A percentile compares a stretch with the other conserved stretches of the same genome.
Evolutionary conservation across 1,140 invertebrate species (phyloP).

Genomic region (Ceratina japonica): DNA sequence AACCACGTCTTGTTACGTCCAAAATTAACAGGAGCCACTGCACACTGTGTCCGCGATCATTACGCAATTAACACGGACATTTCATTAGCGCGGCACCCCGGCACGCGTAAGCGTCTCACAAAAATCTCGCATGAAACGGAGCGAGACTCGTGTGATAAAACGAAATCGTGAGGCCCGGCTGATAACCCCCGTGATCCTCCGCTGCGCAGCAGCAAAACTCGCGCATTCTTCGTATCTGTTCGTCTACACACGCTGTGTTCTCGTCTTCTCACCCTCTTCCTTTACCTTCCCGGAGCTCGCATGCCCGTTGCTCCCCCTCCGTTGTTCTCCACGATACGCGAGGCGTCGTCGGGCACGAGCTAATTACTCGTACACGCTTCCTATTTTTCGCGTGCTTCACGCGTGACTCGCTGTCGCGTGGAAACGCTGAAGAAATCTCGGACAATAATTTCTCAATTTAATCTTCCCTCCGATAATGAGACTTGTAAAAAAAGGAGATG

Average conservation of each 20-base stretch:
- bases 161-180: neutral
- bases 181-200: conserved; percentile 49
- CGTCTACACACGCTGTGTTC: too few species aligned
- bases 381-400: neutral
- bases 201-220: conserved; percentile 50
- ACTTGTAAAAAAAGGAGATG: too few species aligned
- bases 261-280: neutral
- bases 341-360: neutral
- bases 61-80: conserved; percentile 33
- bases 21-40: too few species aligned
- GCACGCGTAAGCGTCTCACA: conserved; percentile 12
- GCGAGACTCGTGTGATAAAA: conserved; percentile 46
- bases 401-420: neutral
- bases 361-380: neutral
- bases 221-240: neutral
- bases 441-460: too few species aligned
- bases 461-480: too few species aligned
- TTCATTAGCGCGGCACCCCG: conserved; percentile 42
- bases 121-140: conserved; percentile 56
- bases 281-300: neutral
- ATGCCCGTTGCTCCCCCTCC: too few species aligned
- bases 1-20: too few species aligned
- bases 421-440: neutral
- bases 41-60: too few species aligned
- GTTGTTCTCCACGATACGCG: neutral